Evolutionary conservation across 2,888 invertebrate species (phyloP).

Genomic region (Pachydiplax longipennis): DNA sequence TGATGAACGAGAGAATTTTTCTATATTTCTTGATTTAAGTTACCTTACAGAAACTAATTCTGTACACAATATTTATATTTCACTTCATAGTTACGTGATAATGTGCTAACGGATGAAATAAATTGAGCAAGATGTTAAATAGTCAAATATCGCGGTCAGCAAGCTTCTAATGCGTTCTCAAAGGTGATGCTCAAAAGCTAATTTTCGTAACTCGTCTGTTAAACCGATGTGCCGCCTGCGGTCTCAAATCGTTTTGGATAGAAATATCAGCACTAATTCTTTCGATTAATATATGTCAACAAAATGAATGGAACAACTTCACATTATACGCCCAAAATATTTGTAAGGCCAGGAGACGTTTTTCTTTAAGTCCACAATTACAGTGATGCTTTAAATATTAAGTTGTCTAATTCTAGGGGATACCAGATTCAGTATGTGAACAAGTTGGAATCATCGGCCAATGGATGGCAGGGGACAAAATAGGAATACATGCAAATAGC

Average conservation of each 20-base stretch:
- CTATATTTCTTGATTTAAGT: no score
- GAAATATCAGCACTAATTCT: background rate
- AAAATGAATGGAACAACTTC: background rate
- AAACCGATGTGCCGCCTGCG: background rate
- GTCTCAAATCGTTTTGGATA: background rate
- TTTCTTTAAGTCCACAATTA: background rate
- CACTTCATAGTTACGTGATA: no score
- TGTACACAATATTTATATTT: no score
- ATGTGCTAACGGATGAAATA: no score
- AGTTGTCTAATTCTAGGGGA: conserved; percentile 56
- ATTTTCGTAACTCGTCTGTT: background rate
- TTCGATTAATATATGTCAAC: background rate
- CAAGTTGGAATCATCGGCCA: conserved; percentile 62
- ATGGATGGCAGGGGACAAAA: conserved; percentile 63
- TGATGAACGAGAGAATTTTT: no score
- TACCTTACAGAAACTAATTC: no score
- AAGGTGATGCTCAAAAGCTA: background rate
- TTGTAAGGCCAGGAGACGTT: conserved; percentile 48
- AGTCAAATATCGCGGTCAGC: background rate
- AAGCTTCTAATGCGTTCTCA: background rate
- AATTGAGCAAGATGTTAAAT: background rate
- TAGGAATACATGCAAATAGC: conserved; percentile 63
- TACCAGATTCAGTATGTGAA: conserved; percentile 63
- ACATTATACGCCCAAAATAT: conserved; percentile 49
- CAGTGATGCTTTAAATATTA: background rate